Conservation (phyloP, 2,113 vertebrate species). For the Urocynchramus pylzowi region DNA sequence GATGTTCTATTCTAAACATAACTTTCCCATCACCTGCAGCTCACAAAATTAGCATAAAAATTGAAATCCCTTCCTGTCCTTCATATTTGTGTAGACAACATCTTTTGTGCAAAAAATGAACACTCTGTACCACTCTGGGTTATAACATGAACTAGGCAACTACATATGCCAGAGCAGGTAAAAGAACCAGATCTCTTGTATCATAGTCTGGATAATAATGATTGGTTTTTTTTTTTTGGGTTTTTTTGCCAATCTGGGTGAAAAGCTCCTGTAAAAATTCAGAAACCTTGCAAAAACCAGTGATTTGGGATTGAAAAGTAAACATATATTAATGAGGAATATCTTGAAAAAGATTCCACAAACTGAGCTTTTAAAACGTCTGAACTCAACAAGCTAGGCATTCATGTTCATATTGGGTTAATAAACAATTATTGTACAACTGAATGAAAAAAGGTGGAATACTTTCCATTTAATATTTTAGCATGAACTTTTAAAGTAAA, state of each 20-base stretch:
- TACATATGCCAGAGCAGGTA: not conserved
- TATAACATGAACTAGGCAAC: not conserved
- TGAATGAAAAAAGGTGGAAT: not conserved
- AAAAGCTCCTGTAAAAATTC: not conserved
- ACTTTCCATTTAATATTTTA: not conserved
- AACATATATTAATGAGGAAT: accelerated
- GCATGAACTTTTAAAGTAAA: not conserved
- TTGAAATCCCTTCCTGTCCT: not conserved
- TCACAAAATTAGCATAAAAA: not conserved
- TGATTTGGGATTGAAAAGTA: not conserved
- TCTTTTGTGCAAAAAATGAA: not conserved
- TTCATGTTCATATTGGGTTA: not conserved
- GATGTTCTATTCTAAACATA: not conserved
- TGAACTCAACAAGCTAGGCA: not conserved
- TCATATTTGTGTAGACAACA: not conserved
- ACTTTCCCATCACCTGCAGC: not conserved
- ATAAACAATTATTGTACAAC: not conserved
- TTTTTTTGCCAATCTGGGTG: not conserved
- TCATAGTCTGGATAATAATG: not conserved
- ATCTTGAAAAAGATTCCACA: not conserved
- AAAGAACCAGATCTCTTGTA: not conserved
- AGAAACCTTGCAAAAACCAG: not conserved
- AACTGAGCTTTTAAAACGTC: not conserved
- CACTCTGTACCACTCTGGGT: not conserved
- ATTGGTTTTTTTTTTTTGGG: no score